Conservation (phyloP, 2,113 vertebrate genomes). For the Zosterops japonicus region DNA sequence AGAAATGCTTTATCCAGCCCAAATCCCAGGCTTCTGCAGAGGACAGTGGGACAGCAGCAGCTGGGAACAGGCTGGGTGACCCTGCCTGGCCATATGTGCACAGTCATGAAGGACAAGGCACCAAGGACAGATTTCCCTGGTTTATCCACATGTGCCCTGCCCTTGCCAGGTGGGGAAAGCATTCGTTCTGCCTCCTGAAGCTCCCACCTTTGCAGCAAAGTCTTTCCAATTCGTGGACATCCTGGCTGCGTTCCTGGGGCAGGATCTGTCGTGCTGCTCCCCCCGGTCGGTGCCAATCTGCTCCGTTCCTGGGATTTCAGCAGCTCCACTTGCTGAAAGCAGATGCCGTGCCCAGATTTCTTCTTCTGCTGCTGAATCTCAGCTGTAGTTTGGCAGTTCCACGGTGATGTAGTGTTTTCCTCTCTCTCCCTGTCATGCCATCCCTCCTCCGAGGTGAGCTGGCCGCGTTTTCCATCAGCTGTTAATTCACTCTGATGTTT, state of each 20-base stretch:
- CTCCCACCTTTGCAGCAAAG: neutral
- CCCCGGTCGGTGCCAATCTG: neutral
- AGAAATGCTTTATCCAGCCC: neutral
- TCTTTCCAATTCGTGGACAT: neutral
- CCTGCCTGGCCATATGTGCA: neutral
- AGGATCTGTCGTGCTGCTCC: neutral
- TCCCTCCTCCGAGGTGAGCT: constrained; percentile 44
- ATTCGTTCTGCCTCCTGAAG: neutral
- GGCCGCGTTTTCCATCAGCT: neutral
- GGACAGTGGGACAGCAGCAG: neutral
- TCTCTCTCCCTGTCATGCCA: constrained; percentile 6
- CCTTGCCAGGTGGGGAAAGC: constrained; percentile 21
- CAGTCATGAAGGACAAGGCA: neutral
- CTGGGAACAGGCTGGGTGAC: neutral
- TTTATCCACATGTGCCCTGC: neutral
- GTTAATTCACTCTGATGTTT: constrained; percentile 24
- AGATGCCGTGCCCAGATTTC: constrained; percentile 40
- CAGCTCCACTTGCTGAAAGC: constrained; percentile 14
- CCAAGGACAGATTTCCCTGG: neutral
- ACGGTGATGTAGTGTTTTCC: constrained; percentile 18
- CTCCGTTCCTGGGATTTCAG: neutral
- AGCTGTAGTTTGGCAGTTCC: constrained; percentile 43
- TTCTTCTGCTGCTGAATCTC: constrained; percentile 49
- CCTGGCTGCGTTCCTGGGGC: neutral
- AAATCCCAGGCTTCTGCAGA: neutral